Base-by-base conservation (phyloP, 2,888 invertebrate species). In the Ennomos fuscantarius region DNA sequence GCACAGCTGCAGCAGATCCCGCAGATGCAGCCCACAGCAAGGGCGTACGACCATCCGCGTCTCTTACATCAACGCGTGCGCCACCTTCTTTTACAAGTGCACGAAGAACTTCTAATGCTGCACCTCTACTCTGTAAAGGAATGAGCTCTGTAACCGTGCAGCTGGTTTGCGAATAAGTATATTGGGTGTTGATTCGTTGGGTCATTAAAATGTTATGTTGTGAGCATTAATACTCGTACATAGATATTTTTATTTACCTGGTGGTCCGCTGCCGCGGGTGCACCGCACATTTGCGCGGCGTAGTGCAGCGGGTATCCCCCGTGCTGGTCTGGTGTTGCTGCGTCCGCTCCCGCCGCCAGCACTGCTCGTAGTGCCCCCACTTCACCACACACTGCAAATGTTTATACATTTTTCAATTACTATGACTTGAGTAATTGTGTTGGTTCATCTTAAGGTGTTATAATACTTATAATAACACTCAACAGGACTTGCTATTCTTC, bases 21-120 rank as follows among this genome's bases (percentile, higher is more conserved):
- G 99, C 98, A 66, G 98, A 98, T 0, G 99, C 98, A 0, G 99
- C 99, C 99, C 99, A 99, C 9, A 99, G 89, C 50, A 99, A 92
- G 0, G 99, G 99, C 72, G 98, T 98, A 8, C 99, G 93, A 0
- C 98, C 97, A 79, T 99, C 99, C 42, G 96, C 96, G 84, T 99
- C 99, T 53, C 95, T 94, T 0, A 97, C 97, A 68, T 97, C 96
- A 0, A 98, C 96, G 13, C 95, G 94, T 3, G 97, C 96, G 9
- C 96, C 96, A 9, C 95, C 95, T 72, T 95, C 94, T 48, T 94
- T 93, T 31, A 98, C 93, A 9, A 98, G 94, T 8, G 96, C 95
- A 55, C 96, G 94, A 1, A 99, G 93, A 1, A 98, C 96, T 80
- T 96, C 95, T 51, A 98, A 87, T 0, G 97, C 97, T 11, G 95